Base-by-base conservation (phyloP, 23 tunicate genomes). In the Diplosoma virens region DNA sequence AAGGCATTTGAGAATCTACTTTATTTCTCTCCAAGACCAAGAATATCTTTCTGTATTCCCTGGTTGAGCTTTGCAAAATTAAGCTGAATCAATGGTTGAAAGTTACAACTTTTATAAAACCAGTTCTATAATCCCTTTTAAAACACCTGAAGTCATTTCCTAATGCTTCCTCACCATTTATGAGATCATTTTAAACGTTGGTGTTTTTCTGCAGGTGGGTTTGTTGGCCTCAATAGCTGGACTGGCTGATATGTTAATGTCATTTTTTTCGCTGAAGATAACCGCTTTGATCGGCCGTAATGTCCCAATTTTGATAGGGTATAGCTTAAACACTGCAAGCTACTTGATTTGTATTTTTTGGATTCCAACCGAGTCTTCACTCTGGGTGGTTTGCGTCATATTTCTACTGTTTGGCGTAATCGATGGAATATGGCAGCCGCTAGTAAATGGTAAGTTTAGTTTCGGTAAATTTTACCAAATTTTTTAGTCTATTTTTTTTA, bases 401-500 rank as follows among this genome's bases (percentile, higher is more conserved):
- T 86, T 79, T 73, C 29, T 56, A 0, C 18, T 60, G 0, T 48
- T 73, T 33, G 93, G 93, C 1, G 6, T 61, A 0, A 74, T 30
- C 22, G 80, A 86, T 65, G 93, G 93, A 3, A 50, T 74, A 22
- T 80, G 93, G 85, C 93, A 79, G 61, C 85, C 85, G 9, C 30
- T 47, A 28, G 73, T 79, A 36, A 79, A 79, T 47, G 79, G 85
- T 86, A 67, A 72, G 78, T 63, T 28, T 18, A 25, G 34, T n/a
- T n/a, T n/a, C n/a, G n/a, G n/a, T n/a, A n/a, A n/a, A n/a, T n/a
- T n/a, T n/a, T n/a, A n/a, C n/a, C n/a, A n/a, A n/a, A n/a, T n/a
- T n/a, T n/a, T n/a, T n/a, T n/a, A n/a, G n/a, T n/a, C n/a, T n/a
- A n/a, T n/a, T n/a, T n/a, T n/a, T n/a, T n/a, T n/a, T n/a, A n/a